phyloP scores from a whole-genome alignment of 2,797 vertebrate species.

The Hypotaenidia philippensis region DNA sequence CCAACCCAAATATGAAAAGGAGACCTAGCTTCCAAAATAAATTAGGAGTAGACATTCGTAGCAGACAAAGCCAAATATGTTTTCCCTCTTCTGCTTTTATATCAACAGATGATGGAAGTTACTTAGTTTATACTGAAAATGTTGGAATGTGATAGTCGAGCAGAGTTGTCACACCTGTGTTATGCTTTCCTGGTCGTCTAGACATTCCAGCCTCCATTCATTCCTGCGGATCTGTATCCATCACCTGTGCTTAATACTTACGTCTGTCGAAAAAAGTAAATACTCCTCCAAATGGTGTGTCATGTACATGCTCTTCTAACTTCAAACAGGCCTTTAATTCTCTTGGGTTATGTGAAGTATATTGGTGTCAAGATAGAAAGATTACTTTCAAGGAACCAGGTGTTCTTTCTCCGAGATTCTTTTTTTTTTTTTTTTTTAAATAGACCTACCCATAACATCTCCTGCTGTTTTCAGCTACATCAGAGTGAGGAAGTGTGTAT shows the following conservation, averaged over 20 bases:
- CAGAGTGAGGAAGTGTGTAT: not conserved
- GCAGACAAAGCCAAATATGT: slow-evolving; percentile 63
- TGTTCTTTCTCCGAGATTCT: slow-evolving; percentile 25
- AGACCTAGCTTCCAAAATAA: slow-evolving; percentile 58
- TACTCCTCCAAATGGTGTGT: slow-evolving; percentile 57
- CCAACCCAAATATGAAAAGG: slow-evolving; percentile 59
- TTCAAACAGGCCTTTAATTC: slow-evolving; percentile 65
- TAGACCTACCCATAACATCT: not conserved
- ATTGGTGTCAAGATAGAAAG: slow-evolving; percentile 63
- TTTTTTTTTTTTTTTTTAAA: not conserved
- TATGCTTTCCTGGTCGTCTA: slow-evolving; percentile 69
- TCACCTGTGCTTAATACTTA: slow-evolving; percentile 64
- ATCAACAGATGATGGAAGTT: slow-evolving; percentile 65
- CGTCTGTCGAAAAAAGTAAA: slow-evolving; percentile 53
- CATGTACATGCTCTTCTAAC: slow-evolving; percentile 50
- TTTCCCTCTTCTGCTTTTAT: slow-evolving; percentile 63
- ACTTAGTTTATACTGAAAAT: slow-evolving; percentile 59
- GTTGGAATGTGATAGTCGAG: slow-evolving; percentile 62
- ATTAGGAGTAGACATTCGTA: slow-evolving; percentile 50
- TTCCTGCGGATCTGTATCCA: slow-evolving; percentile 61
- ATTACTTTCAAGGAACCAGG: slow-evolving; percentile 60
- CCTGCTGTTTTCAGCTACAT: not conserved
- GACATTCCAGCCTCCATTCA: slow-evolving; percentile 64
- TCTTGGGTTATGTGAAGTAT: slow-evolving; percentile 46
- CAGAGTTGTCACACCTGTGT: slow-evolving; percentile 70